Evolutionary conservation across 2,888 invertebrate species (phyloP), one percentile per base, ranked within the genome.

Genomic region (Magallana nippona): DNA sequence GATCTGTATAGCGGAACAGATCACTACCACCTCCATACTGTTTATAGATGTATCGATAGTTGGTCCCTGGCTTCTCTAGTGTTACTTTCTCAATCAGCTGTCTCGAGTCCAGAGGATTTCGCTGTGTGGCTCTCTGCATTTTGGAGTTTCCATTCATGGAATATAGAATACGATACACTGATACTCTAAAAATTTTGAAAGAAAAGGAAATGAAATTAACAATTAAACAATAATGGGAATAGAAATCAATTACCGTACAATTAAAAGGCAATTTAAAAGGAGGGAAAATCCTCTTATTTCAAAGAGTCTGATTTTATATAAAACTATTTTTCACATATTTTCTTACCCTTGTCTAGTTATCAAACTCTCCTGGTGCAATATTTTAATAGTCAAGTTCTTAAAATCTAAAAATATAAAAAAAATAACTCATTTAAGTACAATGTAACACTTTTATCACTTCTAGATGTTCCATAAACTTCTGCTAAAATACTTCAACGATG

Each of bases 331-430:
- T 27, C 32, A 22, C 15, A 15, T 32, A 11, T 71, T 71, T 27
- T 15, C 71, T 71, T 71, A 71, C 71, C 71, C 71, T 27, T 27
- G 71, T 27, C 32, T 55, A 55, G 82, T 77, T 15, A 87, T 82
- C 32, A 83, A 27, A 71, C 87, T 84, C 77, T 87, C 87, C 56
- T 86, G 86, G 11, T 79, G 55, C 44, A 84, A 56, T 15, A 88
- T 83, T 32, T 83, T 77, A 55, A 81, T 81, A 44, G 60, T 79
- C 2, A 27, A 10, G 10, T 79, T 78, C 79, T 79, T 71, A 22
- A 32, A 60, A 10, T 62, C 81, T 81, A 44, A 55, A 81, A 62
- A 60, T 44, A 17, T 22, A 11, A 2, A 55, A 44, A 10, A 2
- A 32, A 44, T 44, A 44, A 5, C 8, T 44, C 44, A 44, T 44